Conservation (phyloP, 2,888 invertebrate species). For the Diaperis boleti region DNA sequence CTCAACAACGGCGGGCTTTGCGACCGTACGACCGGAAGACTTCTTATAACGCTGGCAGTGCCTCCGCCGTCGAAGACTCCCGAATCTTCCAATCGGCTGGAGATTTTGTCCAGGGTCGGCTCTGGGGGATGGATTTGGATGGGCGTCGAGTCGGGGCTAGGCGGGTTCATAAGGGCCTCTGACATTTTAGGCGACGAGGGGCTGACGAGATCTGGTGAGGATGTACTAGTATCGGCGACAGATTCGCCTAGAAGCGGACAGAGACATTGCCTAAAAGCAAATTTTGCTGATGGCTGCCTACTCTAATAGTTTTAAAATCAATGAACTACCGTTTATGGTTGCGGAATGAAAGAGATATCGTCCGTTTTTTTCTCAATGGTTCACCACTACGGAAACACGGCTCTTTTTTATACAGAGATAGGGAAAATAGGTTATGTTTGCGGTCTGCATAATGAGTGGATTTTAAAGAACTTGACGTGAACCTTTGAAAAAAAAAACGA, state of each 20-base stretch:
- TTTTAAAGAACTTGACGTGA: no score
- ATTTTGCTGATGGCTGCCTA: conserved; percentile 63
- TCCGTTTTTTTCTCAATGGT: no score
- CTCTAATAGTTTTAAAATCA: conserved; percentile 53
- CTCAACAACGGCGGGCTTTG: conserved; percentile 63
- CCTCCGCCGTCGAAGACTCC: conserved; percentile 69
- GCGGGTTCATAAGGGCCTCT: conserved; percentile 71
- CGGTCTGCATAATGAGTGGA: no score
- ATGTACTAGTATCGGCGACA: conserved; percentile 92
- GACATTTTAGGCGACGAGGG: conserved; percentile 87
- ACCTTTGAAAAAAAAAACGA: no score
- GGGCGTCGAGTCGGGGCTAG: conserved; percentile 73
- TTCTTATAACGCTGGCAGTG: conserved; percentile 62
- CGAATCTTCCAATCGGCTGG: conserved; percentile 68
- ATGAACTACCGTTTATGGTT: conserved; percentile 27
- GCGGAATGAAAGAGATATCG: conserved; percentile 3
- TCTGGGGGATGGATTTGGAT: conserved; percentile 66
- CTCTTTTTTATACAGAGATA: no score
- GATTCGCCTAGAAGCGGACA: conserved; percentile 83
- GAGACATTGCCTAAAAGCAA: conserved; percentile 64
- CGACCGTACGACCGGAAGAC: conserved; percentile 59
- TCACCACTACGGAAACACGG: no score
- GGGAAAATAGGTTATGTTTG: no score
- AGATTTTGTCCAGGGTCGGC: conserved; percentile 68
- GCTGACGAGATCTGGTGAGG: conserved; percentile 88